Evolutionary conservation across 2,113 vertebrate species (phyloP), one percentile per base, ranked within the genome.

Genomic region (Coregonus clupeaformis): DNA sequence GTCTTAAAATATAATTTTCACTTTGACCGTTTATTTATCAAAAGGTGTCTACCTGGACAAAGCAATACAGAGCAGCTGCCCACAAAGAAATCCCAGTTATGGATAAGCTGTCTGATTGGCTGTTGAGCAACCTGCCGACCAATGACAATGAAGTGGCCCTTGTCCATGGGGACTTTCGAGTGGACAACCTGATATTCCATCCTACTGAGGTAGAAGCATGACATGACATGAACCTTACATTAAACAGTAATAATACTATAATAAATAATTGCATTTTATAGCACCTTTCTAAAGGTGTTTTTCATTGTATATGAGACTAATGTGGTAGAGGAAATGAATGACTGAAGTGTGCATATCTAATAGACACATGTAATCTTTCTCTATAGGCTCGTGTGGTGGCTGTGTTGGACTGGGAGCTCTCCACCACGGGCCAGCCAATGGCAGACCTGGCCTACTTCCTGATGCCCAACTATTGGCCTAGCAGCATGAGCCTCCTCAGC

Each of bases 161-260:
- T 71, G 90, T 98, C 76, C 97, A 98, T 69, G 97, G 97, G 25
- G 97, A 98, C 82, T 96, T 96, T 57, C 92, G 92, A 73, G 75
- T 97, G 77, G 95, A 97, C 75, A 98, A 98, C 81, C 77, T 98
- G 65, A 90, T 99, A 79, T 98, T 98, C 79, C 97, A 99, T 63
- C 95, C 95, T 70, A 94, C 85, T 78, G 93, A 98, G 95, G 97
- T 16, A 12, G 18, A 92, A n/a, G n/a, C n/a, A n/a, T n/a, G 11
- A 42, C 36, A 42, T 42, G 36, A 9, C 36, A 11, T 42, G 36
- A 42, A 42, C 9, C 36, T 42, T 42, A 42, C 36, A 42, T 11
- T 42, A 42, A 42, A 11, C 36, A 42, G 36, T 42, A 42, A 42
- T 42, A 42, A 11, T 42, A 42, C 9, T 42, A 9, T 42, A 42